A percentile compares a stretch with the other conserved stretches of the same genome.
Conservation (phyloP, 2,888 invertebrate genomes). For the Leptinotarsa rubiginosa region DNA sequence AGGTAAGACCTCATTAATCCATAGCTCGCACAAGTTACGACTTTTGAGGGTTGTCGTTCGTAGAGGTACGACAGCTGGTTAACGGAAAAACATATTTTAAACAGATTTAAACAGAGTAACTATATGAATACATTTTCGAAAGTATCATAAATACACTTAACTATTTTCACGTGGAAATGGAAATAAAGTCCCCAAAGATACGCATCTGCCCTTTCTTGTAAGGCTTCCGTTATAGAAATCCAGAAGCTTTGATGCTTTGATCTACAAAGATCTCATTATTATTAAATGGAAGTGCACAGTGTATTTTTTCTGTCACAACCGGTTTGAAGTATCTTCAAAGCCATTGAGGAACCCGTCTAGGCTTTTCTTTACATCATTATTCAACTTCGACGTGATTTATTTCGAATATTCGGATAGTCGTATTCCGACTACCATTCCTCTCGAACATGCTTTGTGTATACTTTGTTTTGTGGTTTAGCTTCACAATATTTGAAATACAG, state of each 20-base stretch:
- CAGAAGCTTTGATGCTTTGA: slow-evolving; percentile 21
- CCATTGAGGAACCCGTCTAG: background rate
- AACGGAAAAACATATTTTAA: too few relatives aligned
- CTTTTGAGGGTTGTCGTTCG: too few relatives aligned
- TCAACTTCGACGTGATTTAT: background rate
- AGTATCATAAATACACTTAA: too few relatives aligned
- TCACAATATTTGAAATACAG: background rate
- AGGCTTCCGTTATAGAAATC: slow-evolving; percentile 11
- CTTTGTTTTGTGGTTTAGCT: background rate
- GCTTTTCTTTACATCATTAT: slow-evolving; percentile 8
- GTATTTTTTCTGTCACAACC: slow-evolving; percentile 16
- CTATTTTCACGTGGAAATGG: too few relatives aligned
- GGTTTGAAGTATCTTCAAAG: slow-evolving; percentile 6
- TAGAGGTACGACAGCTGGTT: too few relatives aligned
- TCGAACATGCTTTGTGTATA: background rate
- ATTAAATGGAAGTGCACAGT: slow-evolving; percentile 15
- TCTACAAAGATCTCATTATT: slow-evolving; percentile 16
- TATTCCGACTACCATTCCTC: background rate
- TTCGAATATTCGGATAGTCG: background rate
- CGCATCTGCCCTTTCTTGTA: slow-evolving; percentile 1
- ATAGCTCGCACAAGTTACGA: too few relatives aligned
- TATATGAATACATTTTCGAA: too few relatives aligned
- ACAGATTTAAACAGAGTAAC: too few relatives aligned
- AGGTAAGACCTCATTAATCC: too few relatives aligned
- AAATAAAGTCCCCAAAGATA: background rate